A percentile compares a stretch with the other conserved stretches of the same genome.
These are phyloP conservation scores for Silvanus unidentatus DNA, from an alignment of 2,888 invertebrate species.

Conservation along the genomic window DNA sequence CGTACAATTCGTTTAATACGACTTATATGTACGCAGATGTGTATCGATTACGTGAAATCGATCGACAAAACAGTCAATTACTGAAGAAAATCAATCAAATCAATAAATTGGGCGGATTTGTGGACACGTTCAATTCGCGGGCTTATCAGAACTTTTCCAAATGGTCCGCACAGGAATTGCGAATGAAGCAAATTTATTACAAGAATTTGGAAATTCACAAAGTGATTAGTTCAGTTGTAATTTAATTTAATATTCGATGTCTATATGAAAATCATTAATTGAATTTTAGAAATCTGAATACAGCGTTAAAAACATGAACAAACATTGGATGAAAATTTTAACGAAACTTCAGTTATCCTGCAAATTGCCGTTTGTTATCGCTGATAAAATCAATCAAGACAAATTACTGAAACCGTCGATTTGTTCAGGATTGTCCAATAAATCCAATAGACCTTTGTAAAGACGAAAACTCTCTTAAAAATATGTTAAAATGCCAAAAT, in stretches of 20 bases:
- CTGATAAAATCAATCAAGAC: conserved; percentile 32
- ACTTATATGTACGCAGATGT: conserved; percentile 36
- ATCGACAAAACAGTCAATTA: conserved; percentile 55
- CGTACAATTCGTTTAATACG: conserved; percentile 51
- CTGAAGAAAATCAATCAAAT: conserved; percentile 55
- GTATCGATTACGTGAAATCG: conserved; percentile 44
- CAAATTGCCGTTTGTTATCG: conserved; percentile 33
- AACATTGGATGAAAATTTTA: conserved; percentile 28
- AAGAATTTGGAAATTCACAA: conserved; percentile 31
- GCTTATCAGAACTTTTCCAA: conserved; percentile 32
- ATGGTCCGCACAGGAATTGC: conserved; percentile 28
- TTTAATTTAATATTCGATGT: too few species aligned
- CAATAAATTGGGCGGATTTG: conserved; percentile 39
- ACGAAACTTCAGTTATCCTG: conserved; percentile 28
- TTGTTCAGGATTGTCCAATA: conserved; percentile 17
- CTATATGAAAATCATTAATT: conserved; percentile 1
- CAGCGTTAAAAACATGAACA: conserved; percentile 19
- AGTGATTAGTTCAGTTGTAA: conserved; percentile 21
- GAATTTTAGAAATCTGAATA: conserved; percentile 30
- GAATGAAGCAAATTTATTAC: conserved; percentile 28
- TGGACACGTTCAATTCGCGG: conserved; percentile 33
- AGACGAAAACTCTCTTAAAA: conserved; percentile 3
- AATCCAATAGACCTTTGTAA: conserved; percentile 20
- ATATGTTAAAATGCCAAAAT: conserved; percentile 3
- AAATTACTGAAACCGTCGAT: conserved; percentile 33